Percentiles rank a stretch among this genome's conserved stretches.
Conservation (phyloP, 53 echinoderm and acorn worm species). For the Henricia sp. region DNA sequence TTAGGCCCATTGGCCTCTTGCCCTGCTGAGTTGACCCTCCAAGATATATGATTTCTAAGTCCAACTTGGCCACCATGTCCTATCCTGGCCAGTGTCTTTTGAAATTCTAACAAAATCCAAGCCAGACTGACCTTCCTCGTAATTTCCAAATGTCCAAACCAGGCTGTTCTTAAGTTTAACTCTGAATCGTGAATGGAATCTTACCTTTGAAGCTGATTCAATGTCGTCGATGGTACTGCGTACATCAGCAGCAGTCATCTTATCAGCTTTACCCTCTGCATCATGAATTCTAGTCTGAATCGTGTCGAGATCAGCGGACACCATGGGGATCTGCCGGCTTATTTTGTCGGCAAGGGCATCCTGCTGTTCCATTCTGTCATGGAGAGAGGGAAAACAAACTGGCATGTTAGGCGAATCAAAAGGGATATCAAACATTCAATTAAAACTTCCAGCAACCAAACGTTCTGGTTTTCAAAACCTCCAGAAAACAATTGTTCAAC, state of each 20-base stretch:
- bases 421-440: too few species aligned
- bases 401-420: neutral
- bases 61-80: too few species aligned
- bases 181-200: too few species aligned
- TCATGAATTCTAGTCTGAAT: slow-evolving; percentile 84
- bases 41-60: too few species aligned
- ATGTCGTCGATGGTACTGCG: slow-evolving; percentile 89
- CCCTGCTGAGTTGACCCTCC: too few species aligned
- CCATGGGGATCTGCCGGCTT: slow-evolving; percentile 81
- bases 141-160: too few species aligned
- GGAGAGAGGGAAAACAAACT: neutral
- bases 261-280: slow-evolving; percentile 79
- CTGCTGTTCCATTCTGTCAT: slow-evolving; percentile 86
- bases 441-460: neutral
- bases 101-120: too few species aligned
- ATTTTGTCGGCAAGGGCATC: slow-evolving; percentile 85
- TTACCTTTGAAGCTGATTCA: slow-evolving; percentile 85
- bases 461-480: neutral
- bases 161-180: too few species aligned
- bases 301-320: slow-evolving; percentile 76
- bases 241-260: slow-evolving; percentile 85
- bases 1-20: too few species aligned
- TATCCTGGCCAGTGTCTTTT: too few species aligned
- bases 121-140: too few species aligned
- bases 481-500: too few species aligned